phyloP scores from a whole-genome alignment of 2,113 vertebrate genomes.

The Crotalus helleri region DNA sequence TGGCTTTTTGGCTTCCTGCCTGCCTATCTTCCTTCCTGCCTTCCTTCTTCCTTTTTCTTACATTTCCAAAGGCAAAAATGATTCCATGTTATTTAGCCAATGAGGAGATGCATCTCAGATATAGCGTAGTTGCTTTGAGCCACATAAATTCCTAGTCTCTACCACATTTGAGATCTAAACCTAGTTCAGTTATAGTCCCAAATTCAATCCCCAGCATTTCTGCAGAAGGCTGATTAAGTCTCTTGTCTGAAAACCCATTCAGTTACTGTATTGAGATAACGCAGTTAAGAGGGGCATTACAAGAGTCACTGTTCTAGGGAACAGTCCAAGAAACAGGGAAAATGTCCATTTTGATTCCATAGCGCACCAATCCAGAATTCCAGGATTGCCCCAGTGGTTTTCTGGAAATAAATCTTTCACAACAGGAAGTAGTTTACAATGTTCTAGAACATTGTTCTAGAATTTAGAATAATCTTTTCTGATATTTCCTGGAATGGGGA shows the following conservation, averaged over 20 bases:
- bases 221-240: not conserved
- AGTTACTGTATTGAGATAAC: not conserved
- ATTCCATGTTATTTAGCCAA: not conserved
- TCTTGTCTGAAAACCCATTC: not conserved
- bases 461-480: not conserved
- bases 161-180: not conserved
- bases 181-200: not conserved
- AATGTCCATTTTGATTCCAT: not conserved
- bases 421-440: not conserved
- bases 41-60: not conserved
- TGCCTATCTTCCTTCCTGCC: not conserved
- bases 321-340: not conserved
- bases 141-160: not conserved
- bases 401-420: not conserved
- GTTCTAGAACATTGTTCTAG: not conserved
- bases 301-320: not conserved
- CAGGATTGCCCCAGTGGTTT: not conserved
- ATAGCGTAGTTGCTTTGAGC: not conserved
- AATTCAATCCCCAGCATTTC: not conserved
- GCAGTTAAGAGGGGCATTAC: not conserved
- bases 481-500: not conserved
- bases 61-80: not conserved
- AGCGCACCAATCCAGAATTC: not conserved
- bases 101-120: not conserved
- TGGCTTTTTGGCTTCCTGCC: no score